Evolutionary conservation across 2,797 vertebrate genomes (phyloP).

Genomic region (Takifugu ocellatus): DNA sequence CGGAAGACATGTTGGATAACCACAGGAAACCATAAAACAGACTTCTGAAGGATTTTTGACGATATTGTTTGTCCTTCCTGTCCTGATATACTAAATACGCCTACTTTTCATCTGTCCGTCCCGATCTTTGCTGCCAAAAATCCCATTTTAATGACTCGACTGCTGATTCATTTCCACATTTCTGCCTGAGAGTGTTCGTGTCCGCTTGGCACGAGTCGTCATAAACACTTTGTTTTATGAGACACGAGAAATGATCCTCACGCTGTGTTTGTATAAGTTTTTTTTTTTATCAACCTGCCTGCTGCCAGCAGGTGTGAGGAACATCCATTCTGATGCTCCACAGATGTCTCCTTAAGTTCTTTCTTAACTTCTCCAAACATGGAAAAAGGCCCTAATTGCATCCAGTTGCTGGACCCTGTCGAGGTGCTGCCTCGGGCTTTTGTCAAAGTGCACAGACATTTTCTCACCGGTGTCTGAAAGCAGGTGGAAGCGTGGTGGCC

Average conservation of each 20-base stretch:
- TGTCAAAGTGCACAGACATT: conserved; percentile 14
- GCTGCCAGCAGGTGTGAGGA: conserved; percentile 48
- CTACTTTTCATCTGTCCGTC: not conserved
- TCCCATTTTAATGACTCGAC: conserved; percentile 23
- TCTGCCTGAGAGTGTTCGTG: conserved; percentile 21
- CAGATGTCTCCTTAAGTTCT: not conserved
- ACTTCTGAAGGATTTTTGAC: not conserved
- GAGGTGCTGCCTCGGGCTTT: conserved; percentile 7
- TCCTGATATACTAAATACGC: no score
- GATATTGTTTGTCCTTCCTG: not conserved
- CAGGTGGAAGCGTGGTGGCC: conserved; percentile 42
- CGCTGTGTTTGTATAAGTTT: conserved; percentile 6
- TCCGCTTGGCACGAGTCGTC: conserved; percentile 24
- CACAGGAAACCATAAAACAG: conserved; percentile 52
- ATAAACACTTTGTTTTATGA: conserved; percentile 41
- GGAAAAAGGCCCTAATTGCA: not conserved
- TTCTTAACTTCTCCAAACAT: conserved; percentile 7
- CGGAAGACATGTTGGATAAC: conserved; percentile 65
- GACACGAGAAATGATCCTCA: conserved; percentile 18
- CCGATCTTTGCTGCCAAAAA: conserved; percentile 8
- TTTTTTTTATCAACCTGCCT: conserved; percentile 11
- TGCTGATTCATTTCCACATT: conserved; percentile 19
- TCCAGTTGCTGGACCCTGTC: conserved; percentile 13
- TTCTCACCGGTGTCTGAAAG: conserved; percentile 32
- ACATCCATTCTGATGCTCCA: not conserved